These are phyloP conservation scores for Erpornis zantholeuca DNA, from an alignment of 2,113 vertebrate genomes.

Conservation along the genomic window DNA sequence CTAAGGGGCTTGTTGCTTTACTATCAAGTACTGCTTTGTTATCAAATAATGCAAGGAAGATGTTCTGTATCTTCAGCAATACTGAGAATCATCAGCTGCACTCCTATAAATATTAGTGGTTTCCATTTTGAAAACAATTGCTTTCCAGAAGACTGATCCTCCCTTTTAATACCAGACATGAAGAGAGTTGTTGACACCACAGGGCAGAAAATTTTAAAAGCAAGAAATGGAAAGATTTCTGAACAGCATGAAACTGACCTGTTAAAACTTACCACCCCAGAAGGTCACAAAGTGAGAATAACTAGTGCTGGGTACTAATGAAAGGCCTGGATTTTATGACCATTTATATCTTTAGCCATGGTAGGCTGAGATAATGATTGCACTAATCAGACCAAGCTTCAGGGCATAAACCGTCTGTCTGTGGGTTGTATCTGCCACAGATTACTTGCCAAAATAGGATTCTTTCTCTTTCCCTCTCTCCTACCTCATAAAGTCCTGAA, in stretches of 20 bases:
- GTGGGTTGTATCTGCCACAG: neutral
- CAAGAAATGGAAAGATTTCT: slow-evolving; percentile 8
- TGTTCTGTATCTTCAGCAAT: neutral
- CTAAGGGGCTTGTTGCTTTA: neutral
- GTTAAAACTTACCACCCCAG: neutral
- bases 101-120: neutral
- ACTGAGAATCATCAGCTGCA: neutral
- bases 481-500: neutral
- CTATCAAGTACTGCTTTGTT: neutral
- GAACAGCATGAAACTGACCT: neutral
- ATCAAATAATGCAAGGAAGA: neutral
- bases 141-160: neutral
- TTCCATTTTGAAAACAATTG: neutral
- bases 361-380: neutral
- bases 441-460: neutral
- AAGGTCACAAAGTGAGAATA: neutral
- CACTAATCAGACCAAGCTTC: neutral
- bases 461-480: neutral
- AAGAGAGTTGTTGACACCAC: neutral
- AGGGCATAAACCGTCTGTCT: neutral
- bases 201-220: neutral
- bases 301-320: neutral
- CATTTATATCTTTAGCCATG: neutral
- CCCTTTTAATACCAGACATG: neutral
- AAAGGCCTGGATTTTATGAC: neutral